A percentile compares a stretch with the other conserved stretches of the same genome.
phyloP scores from a whole-genome alignment of 1,140 invertebrate species.

The Cydia pomonella region DNA sequence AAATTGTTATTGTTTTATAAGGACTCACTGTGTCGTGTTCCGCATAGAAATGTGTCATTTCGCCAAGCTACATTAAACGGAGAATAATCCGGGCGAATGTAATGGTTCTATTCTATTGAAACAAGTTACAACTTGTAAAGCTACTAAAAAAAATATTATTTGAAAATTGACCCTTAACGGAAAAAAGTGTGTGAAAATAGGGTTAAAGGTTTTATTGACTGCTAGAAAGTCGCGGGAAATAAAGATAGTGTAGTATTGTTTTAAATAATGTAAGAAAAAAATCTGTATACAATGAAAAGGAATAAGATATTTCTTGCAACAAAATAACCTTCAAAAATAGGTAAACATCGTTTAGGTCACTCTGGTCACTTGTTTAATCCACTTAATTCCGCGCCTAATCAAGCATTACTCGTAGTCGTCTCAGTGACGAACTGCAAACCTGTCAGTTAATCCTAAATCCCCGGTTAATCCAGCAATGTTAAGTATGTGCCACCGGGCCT shows the following conservation, averaged over 20 bases:
- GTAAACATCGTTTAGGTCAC: background rate
- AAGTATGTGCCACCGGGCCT: background rate
- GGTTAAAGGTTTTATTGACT: too few species aligned
- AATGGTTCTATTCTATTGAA: too few species aligned
- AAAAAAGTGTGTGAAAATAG: too few species aligned
- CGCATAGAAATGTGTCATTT: conserved; percentile 18
- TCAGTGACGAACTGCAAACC: background rate
- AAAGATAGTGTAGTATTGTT: too few species aligned
- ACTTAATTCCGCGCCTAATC: background rate
- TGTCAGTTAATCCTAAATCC: background rate
- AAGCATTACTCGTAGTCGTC: background rate
- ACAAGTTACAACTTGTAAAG: too few species aligned
- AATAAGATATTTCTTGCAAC: too few species aligned
- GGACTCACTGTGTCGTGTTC: background rate
- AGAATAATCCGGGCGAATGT: background rate
- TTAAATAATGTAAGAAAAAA: too few species aligned
- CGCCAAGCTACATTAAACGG: background rate
- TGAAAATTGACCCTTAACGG: too few species aligned
- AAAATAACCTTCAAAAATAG: too few species aligned
- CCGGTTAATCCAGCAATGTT: background rate
- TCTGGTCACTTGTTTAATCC: background rate
- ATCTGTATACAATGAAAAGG: too few species aligned
- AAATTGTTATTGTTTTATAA: background rate
- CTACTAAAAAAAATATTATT: too few species aligned
- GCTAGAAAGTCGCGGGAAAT: too few species aligned